These are phyloP conservation scores for Acrobasis consociella DNA, from an alignment of 2,888 invertebrate species.

Conservation along the genomic window DNA sequence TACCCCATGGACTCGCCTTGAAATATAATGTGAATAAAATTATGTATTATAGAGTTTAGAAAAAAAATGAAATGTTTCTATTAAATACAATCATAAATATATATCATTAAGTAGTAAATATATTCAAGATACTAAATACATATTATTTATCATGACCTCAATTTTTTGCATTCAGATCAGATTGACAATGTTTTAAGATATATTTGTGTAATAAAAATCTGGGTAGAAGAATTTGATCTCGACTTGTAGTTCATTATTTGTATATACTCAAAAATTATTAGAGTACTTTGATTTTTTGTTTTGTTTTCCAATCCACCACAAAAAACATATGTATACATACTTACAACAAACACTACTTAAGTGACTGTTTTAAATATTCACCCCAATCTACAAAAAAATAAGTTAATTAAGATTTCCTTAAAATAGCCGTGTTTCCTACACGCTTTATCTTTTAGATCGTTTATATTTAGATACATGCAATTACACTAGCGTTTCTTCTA, in stretches of 20 bases:
- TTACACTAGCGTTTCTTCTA: constrained; percentile 4
- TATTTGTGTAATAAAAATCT: too few relatives aligned
- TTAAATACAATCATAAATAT: too few relatives aligned
- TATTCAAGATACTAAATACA: too few relatives aligned
- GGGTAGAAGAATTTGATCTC: too few relatives aligned
- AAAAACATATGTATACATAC: not conserved
- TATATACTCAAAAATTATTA: too few relatives aligned
- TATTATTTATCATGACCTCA: too few relatives aligned
- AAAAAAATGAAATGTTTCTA: not conserved
- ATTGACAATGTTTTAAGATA: too few relatives aligned
- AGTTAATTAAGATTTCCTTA: constrained; percentile 16
- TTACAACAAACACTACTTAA: constrained; percentile 7
- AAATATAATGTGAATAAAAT: not conserved
- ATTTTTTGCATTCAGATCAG: too few relatives aligned
- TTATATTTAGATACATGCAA: constrained; percentile 17
- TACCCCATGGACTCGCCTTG: constrained; percentile 41
- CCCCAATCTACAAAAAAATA: constrained; percentile 11
- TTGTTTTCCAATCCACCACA: too few relatives aligned
- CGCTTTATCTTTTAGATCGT: constrained; percentile 11
- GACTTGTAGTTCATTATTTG: too few relatives aligned
- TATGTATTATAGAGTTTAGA: not conserved
- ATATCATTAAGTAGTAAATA: too few relatives aligned
- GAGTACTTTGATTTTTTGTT: too few relatives aligned
- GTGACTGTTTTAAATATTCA: constrained; percentile 17
- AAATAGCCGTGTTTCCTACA: constrained; percentile 18